Evolutionary conservation across 2,888 invertebrate genomes (phyloP), one percentile per base, ranked within the genome.

Genomic region (Asteroscopus sphinx): DNA sequence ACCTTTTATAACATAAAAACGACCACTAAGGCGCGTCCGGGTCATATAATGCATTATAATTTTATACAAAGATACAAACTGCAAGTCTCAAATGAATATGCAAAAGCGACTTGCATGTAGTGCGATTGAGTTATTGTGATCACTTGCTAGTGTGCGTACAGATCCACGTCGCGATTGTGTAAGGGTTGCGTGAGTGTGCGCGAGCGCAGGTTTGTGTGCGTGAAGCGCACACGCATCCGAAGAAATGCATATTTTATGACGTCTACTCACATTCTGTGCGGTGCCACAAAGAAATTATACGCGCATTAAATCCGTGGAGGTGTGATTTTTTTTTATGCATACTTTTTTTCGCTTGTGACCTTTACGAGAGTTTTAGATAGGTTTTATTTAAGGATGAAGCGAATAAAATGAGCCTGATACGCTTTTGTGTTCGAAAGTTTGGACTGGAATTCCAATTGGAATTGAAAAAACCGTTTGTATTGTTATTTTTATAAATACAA

Each of bases 241-340:
- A 93, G 93, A 94, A 93, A 93, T 93, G 93, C 93, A 93, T 93
- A 93, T 92, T 94, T 94, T 94, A 94, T 93, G 94, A 94, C 92
- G 94, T 92, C 92, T 92, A 91, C 84, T 86, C 90, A 91, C 92
- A 92, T 93, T 92, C 91, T 90, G 89, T 90, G 93, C 94, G 94
- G 94, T 93, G 92, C 94, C 93, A 93, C 94, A 94, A 94, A 94
- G 94, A 93, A 94, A 94, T 94, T 94, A 94, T 94, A 94, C 94
- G 94, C 91, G 85, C 91, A 92, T 93, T 93, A 93, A 94, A 92
- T 88, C 91, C 83, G 85, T 92, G 82, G 92, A 93, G 93, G 91
- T 92, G 93, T 83, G 83, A 87, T 80, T 81, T 82, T 86, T 86
- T 82, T 84, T 82, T 71, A 48, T 68, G 68, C 39, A 6, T 70